Base-by-base conservation (phyloP, 2,888 invertebrate species). In the Zonitis immaculata region DNA sequence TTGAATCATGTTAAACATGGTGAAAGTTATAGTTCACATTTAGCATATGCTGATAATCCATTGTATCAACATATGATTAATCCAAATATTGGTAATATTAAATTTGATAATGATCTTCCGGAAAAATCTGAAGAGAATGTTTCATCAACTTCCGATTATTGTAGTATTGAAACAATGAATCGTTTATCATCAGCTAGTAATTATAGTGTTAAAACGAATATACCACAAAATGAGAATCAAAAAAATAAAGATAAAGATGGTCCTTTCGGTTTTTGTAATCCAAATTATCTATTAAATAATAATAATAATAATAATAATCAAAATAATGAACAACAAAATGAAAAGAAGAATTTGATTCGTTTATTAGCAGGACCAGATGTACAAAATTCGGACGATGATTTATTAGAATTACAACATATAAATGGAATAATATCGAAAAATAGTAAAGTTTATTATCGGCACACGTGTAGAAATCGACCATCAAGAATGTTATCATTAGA, bases 91-190 rank as follows among this genome's bases (percentile, higher is more conserved):
- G 82, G n/a, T n/a, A n/a, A n/a, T n/a, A n/a, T 82, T 3, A 76
- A 83, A 51, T 83, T 84, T 64, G 80, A 81, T 8, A 73, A 75
- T 56, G 78, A 78, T 16, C 77, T 80, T 43, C 81, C 82, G 52
- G 83, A 84, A 60, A 72, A 68, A 22, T 74, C 73, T 1, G 81
- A 81, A 54, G 77, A 77, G 49, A 81, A 82, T 55, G 68, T 80
- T 56, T 86, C 86, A 0, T 85, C 86, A 0, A 88, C 88, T 1
- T 88, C 88, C 4, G 88, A 88, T 68, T 89, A 88, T 72, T 87
- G 86, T 49, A 87, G 88, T 67, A 86, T 87, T 45, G 88, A 87
- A 72, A 80, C 82, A 0, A 82, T 85, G 18, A 82, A 82, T 69
- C 72, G 82, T 27, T 68, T 81, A 42, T 78, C 81, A 3, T 80